Conservation (phyloP, 2,113 vertebrate species). For the Phasianus colchicus region DNA sequence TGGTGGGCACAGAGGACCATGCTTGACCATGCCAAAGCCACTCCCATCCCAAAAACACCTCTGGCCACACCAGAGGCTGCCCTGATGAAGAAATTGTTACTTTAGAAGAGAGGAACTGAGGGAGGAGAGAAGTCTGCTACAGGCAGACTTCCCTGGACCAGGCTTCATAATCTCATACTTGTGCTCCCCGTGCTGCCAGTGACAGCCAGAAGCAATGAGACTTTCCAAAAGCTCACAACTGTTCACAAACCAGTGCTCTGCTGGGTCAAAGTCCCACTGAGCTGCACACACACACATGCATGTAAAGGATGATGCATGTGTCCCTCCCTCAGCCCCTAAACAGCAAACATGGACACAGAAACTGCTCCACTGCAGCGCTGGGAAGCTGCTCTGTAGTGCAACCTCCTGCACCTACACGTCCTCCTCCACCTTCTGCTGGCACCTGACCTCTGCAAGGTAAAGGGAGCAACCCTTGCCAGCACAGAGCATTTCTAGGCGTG, state of each 20-base stretch:
- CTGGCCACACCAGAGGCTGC: neutral
- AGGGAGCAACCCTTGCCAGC: neutral
- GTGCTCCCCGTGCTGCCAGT: neutral
- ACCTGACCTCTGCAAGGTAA: neutral
- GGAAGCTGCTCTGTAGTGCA: neutral
- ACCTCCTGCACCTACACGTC: fast-evolving
- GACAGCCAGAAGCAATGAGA: neutral
- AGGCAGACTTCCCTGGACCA: neutral
- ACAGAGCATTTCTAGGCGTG: neutral
- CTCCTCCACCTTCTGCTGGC: neutral
- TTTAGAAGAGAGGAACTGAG: neutral
- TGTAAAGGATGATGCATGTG: fast-evolving
- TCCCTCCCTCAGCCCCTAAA: neutral
- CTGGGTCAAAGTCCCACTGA: neutral
- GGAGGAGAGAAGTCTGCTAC: neutral
- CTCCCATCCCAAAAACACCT: neutral
- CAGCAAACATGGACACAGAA: neutral
- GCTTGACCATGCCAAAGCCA: neutral
- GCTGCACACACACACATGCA: fast-evolving
- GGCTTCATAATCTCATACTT: neutral
- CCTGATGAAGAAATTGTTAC: neutral
- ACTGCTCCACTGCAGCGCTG: fast-evolving
- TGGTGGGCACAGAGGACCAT: neutral
- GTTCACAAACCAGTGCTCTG: neutral
- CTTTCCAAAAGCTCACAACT: neutral